Base-by-base conservation (phyloP, 2,113 vertebrate species). In the Romanogobio albipinnatus region DNA sequence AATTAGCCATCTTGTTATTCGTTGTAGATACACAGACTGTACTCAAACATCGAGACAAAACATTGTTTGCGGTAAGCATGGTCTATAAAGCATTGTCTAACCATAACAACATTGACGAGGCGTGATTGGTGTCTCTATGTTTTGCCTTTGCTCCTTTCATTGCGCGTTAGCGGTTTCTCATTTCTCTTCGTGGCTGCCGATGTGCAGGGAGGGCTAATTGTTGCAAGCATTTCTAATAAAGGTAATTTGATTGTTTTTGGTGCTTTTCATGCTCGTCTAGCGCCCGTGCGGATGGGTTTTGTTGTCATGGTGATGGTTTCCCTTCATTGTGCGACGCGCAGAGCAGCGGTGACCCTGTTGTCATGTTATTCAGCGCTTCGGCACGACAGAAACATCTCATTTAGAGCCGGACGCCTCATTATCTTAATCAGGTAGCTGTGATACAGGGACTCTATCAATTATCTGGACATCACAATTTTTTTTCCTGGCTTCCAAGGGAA, bases 281-380 rank as follows among this genome's bases (percentile, higher is more conserved):
- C 62, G 73, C 88, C 86, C 36, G 83, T 29, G 51, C 8, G 85
- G 84, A 88, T 82, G 85, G 71, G 82, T 86, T 84, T 86, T 3
- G 93, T 93, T 91, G 93, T 92, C 92, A 94, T 93, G 92, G 93
- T 61, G 90, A 94, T 91, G 14, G 84, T 68, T 58, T 87, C 77
- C 87, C 56, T 81, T 75, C 74, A 76, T 84, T 61, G 86, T 58
- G 75, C 79, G 83, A 87, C 19, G 71, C 84, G 78, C 39, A 29
- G 68, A 70, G 77, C 73, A 82, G 81, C 43, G 58, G 76, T 91
- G 90, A 90, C 90, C 87, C 89, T 82, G 81, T 78, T 83, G 81
- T 86, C 62, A 26, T 58, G 51, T 78, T 84, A 51, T 76, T 45
- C 64, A 82, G 73, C 24, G 70, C 76, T 15, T 53, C 39, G n/a